A percentile compares a stretch with the other conserved stretches of the same genome.
Evolutionary conservation across 2,797 vertebrate species (phyloP).

Genomic region (Potorous gilbertii): DNA sequence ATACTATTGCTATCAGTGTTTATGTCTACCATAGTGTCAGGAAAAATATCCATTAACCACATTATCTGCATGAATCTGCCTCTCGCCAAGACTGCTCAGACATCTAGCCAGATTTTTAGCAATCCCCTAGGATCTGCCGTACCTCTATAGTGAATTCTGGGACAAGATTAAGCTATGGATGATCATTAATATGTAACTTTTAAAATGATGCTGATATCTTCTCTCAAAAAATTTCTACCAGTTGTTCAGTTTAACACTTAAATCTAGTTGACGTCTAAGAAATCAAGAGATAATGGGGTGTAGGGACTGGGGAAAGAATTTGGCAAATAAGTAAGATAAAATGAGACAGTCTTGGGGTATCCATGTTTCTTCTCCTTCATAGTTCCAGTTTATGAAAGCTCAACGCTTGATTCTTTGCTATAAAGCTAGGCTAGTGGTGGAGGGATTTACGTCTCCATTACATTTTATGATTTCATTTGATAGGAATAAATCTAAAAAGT

Average conservation of each 20-base stretch:
- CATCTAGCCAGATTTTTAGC: slow-evolving; percentile 56
- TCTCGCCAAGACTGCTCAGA: neutral
- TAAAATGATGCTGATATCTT: neutral
- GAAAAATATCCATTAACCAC: slow-evolving; percentile 35
- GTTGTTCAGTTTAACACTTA: neutral
- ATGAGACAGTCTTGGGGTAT: neutral
- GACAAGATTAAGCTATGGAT: slow-evolving; percentile 38
- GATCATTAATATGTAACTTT: neutral
- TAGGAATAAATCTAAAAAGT: neutral
- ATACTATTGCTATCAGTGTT: neutral
- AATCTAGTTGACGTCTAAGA: neutral
- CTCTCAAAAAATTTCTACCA: neutral
- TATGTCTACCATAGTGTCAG: slow-evolving; percentile 14
- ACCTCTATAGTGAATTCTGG: slow-evolving; percentile 29
- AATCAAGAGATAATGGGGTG: neutral
- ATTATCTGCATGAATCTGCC: neutral
- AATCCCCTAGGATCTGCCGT: slow-evolving; percentile 53
- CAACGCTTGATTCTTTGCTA: neutral
- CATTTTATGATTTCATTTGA: neutral
- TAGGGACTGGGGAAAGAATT: neutral
- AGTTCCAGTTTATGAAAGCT: neutral
- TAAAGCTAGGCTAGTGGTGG: neutral
- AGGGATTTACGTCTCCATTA: neutral
- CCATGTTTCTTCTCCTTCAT: neutral
- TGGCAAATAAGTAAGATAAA: neutral